Evolutionary conservation across 2,888 invertebrate species (phyloP).

Genomic region (Orchesellides sinensis): DNA sequence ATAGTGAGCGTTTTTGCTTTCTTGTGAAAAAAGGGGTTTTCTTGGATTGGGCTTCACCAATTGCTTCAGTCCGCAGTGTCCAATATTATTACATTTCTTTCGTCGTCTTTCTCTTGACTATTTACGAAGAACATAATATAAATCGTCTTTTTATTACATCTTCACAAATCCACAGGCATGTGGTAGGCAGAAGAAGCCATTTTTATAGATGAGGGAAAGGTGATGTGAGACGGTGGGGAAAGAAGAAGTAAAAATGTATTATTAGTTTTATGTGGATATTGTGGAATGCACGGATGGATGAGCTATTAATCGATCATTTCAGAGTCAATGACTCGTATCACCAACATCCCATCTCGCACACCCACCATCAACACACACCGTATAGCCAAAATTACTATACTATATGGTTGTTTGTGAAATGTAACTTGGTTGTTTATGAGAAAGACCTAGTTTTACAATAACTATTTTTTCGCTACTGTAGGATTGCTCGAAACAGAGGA

Average conservation of each 20-base stretch:
- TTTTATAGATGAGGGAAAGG: not conserved
- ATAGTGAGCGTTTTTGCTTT: no score
- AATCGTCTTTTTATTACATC: slow-evolving; percentile 54
- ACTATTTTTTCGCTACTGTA: no score
- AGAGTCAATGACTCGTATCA: slow-evolving; percentile 64
- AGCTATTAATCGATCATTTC: slow-evolving; percentile 64
- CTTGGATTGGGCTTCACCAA: not conserved
- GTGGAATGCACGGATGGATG: slow-evolving; percentile 55
- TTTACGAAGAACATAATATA: slow-evolving; percentile 30
- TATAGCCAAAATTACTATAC: no score
- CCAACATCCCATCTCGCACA: slow-evolving; percentile 26
- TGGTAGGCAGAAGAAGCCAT: no score
- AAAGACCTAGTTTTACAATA: no score
- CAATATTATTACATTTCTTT: slow-evolving; percentile 21
- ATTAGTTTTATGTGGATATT: slow-evolving; percentile 15
- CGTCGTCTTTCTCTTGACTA: not conserved
- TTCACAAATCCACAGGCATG: slow-evolving; percentile 3
- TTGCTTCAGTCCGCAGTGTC: no score
- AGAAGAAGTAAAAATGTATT: not conserved
- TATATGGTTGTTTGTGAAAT: no score
- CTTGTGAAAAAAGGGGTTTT: no score
- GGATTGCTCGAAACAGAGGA: no score
- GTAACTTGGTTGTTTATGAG: no score
- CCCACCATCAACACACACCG: slow-evolving; percentile 4
- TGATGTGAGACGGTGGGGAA: not conserved